Evolutionary conservation across 2,888 invertebrate genomes (phyloP), one percentile per base, ranked within the genome.

Genomic region (Stenoptilia bipunctidactyla): DNA sequence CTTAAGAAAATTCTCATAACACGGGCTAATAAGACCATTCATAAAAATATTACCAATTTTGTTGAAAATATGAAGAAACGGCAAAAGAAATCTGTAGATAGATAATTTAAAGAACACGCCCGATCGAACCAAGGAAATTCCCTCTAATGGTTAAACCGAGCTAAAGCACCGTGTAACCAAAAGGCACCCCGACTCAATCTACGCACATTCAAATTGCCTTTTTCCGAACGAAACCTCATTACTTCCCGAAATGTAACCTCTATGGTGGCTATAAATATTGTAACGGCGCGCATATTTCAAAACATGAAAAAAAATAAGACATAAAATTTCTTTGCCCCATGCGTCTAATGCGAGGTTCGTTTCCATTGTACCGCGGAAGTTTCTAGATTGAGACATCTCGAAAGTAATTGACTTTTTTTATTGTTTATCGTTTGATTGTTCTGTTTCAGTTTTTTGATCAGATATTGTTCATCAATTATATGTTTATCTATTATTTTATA

Each of bases 271-370:
- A 80, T 83, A 83, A 83, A 83, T 83, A 82, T 77, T 63, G 61
- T 72, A 82, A 82, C 76, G 75, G 77, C 67, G 75, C 67, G 75
- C 82, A 82, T 82, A 83, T 82, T 82, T 83, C 82, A 82, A 79
- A 82, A 82, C 82, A 80, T 79, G 69, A 72, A 77, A 76, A 75
- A 73, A 70, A 75, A 75, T 68, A 72, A 74, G 70, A 80, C 77
- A 79, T 77, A 80, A 82, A 76, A 82, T 75, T 77, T 76, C 75
- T 76, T 65, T 69, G 65, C 69, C 70, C 75, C 71, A 13, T 14
- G 66, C 71, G 75, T 74, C 74, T 82, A 80, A 76, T 77, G 71
- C 62, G 52, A 55, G 42, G 58, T 40, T 49, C 47, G 67, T 69
- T 66, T 68, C 60, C 82, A 62, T 53, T n/a, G n/a, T n/a, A n/a